A percentile compares a stretch with the other conserved stretches of the same genome.
phyloP scores from a whole-genome alignment of 2,113 vertebrate genomes.

The Peucedramus taeniatus region DNA sequence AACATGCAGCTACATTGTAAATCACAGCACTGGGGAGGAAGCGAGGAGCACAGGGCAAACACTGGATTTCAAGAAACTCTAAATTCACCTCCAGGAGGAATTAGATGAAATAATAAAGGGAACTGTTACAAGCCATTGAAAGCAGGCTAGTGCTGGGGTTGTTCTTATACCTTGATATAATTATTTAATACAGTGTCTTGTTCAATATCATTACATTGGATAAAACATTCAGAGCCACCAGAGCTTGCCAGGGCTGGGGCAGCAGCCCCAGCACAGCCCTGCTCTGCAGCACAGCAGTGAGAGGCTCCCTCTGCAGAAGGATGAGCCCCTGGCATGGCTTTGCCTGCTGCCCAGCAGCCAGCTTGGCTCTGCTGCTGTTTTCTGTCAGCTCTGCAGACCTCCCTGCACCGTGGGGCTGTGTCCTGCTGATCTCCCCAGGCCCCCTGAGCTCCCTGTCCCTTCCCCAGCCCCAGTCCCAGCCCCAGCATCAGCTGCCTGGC shows the following conservation, averaged over 20 bases:
- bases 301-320: not conserved
- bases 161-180: not conserved
- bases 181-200: not conserved
- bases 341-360: not conserved
- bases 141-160: not conserved
- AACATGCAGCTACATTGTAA: not conserved
- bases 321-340: fast-evolving
- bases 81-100: not conserved
- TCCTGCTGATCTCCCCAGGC: not conserved
- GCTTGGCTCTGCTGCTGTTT: not conserved
- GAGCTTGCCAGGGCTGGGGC: not conserved
- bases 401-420: fast-evolving
- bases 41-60: not conserved
- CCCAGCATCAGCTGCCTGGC: not conserved
- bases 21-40: not conserved
- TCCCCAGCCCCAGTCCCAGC: not conserved
- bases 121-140: not conserved
- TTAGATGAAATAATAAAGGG: not conserved
- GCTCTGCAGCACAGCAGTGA: not conserved
- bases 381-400: not conserved
- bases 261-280: not conserved
- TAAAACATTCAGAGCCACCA: not conserved
- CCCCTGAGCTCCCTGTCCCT: not conserved
- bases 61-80: not conserved
- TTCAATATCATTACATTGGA: not conserved